Percentiles rank a stretch among this genome's conserved stretches.
These are phyloP conservation scores for Amblyjoppa fuscipennis DNA, from an alignment of 2,888 invertebrate species.

Conservation along the genomic window DNA sequence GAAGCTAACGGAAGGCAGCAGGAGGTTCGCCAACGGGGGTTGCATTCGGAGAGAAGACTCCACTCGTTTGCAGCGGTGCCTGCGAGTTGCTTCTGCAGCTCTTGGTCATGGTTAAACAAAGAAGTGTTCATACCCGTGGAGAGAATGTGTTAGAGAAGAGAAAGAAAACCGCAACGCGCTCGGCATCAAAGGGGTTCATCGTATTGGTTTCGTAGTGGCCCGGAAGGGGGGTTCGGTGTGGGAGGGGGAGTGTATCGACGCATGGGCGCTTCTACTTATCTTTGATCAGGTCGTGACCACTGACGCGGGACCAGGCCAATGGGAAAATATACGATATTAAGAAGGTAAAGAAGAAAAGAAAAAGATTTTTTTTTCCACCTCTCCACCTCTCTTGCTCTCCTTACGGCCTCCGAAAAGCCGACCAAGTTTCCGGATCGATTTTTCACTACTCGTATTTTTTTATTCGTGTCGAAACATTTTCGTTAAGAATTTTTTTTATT, in stretches of 20 bases:
- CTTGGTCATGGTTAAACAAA: constrained; percentile 41
- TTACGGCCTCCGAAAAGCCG: not conserved
- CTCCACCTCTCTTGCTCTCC: not conserved
- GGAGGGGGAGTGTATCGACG: constrained; percentile 58
- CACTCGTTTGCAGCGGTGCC: constrained; percentile 22
- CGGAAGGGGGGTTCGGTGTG: constrained; percentile 1
- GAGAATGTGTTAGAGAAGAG: constrained; percentile 77
- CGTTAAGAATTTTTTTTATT: too few species aligned
- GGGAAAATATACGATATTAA: constrained; percentile 60
- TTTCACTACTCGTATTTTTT: not conserved
- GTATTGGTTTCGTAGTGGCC: constrained; percentile 50
- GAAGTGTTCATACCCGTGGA: constrained; percentile 58
- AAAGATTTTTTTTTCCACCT: not conserved
- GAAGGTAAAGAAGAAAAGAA: constrained; percentile 45
- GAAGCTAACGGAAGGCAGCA: not conserved
- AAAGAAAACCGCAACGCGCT: constrained; percentile 80
- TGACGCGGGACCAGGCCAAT: constrained; percentile 79
- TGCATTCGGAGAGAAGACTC: not conserved
- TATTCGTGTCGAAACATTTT: too few species aligned
- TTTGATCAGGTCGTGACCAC: constrained; percentile 84
- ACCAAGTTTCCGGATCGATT: not conserved
- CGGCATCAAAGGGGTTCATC: constrained; percentile 79
- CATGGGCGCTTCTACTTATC: constrained; percentile 83
- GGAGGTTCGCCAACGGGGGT: not conserved
- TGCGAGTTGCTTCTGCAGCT: constrained; percentile 30